Evolutionary conservation across 2,797 vertebrate species (phyloP), one percentile per base, ranked within the genome.

Genomic region (Zonotrichia albicollis): DNA sequence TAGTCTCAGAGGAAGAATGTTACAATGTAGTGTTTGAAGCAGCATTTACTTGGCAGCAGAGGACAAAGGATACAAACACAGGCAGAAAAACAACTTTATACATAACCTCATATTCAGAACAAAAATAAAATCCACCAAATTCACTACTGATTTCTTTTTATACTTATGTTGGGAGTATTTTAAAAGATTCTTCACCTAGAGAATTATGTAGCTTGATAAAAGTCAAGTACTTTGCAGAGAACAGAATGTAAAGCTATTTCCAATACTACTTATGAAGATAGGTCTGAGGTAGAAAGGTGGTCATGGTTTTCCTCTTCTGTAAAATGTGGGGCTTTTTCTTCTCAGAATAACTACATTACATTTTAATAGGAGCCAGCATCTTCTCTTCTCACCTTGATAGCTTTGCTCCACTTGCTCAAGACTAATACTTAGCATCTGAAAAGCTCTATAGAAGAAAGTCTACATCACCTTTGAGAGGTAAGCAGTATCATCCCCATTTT

Each of bases 211-310:
- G 92, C 87, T 89, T 86, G 80, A 94, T 97, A 96, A 97, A 97
- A 97, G 96, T 97, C 95, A 97, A 97, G 96, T 96, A 97, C 96
- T 97, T 97, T 95, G 95, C 97, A 98, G 97, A 97, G 95, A 96
- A 96, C 97, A 97, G 98, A 95, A 97, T 97, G 96, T 97, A 96
- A 95, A 97, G 97, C 97, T 95, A 94, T 97, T 97, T 96, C 95
- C 97, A 97, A 98, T 97, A 94, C 96, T 93, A 98, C 97, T 97
- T 96, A 98, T 98, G 97, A 98, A 98, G 98, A 98, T 97, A 98
- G 97, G 97, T 98, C 98, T 99, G 99, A 99, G 99, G 99, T 99
- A 99, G 99, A 99, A 99, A 99, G 98, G 98, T 98, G 99, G 98
- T 99, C 98, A 98, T 99, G 99, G 99, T 98, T 99, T 99, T 99